Conservation (phyloP, 2,797 vertebrate species). For the Cyprinodon diabolis region DNA sequence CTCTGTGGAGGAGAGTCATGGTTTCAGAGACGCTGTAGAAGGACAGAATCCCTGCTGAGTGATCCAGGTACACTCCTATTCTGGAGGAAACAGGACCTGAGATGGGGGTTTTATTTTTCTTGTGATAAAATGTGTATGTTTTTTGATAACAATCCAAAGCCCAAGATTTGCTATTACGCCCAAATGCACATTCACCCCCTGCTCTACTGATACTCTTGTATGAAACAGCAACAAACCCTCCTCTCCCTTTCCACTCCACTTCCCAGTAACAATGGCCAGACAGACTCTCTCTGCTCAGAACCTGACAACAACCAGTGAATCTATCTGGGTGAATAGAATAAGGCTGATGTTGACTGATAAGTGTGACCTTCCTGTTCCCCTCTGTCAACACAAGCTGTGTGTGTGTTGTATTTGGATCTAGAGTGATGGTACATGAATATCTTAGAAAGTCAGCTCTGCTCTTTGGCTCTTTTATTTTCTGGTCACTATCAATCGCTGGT, state of each 20-base stretch:
- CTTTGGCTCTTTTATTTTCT: neutral
- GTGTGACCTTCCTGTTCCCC: neutral
- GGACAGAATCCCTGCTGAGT: constrained; percentile 19
- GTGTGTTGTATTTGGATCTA: constrained; percentile 3
- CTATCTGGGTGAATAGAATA: neutral
- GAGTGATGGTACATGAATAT: neutral
- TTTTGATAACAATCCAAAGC: neutral
- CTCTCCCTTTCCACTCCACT: constrained; percentile 10
- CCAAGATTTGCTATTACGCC: constrained; percentile 18
- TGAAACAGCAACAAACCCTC: constrained; percentile 4
- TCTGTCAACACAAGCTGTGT: neutral
- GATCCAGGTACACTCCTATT: constrained; percentile 21
- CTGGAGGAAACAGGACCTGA: constrained; percentile 1
- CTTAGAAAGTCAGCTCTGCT: neutral
- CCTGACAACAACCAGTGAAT: constrained; percentile 1
- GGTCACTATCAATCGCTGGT: neutral
- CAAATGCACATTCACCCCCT: neutral
- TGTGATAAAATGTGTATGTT: neutral
- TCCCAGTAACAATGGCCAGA: constrained; percentile 15
- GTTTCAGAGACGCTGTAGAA: constrained; percentile 16
- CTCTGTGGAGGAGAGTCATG: constrained; percentile 11
- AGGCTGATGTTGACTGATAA: neutral
- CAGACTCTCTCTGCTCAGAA: constrained; percentile 8
- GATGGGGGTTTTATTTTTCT: neutral
- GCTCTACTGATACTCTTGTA: constrained; percentile 13